Base-by-base conservation (phyloP, 1,140 invertebrate genomes). In the Temnothorax nylanderi region DNA sequence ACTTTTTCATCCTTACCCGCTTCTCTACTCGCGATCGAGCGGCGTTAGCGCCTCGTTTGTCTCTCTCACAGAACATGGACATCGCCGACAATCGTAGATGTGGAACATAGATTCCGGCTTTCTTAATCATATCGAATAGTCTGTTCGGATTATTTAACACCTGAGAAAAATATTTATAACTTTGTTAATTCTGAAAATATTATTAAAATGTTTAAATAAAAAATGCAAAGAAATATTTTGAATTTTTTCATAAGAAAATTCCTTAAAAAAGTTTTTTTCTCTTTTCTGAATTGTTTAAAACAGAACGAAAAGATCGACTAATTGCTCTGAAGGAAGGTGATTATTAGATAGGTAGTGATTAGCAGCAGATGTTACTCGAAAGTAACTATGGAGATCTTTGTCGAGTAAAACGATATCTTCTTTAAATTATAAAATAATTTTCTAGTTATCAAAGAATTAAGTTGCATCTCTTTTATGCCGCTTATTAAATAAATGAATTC, bases 281-380 rank as follows among this genome's bases (percentile, higher is more conserved):
- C 26, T 26, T 26, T 26, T 26, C 26, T 26, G 16, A 37, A 58
- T 75, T 75, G 16, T 58, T 56, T 58, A 11, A 11, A 18, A 49
- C 2, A 18, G 7, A 54, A 26, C 47, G 47, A 3, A 47, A 47
- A 41, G 16, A 71, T 54, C 34, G 26, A 67, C 49, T 89, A 87
- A 85, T 84, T 75, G 67, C 41, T 78, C 85, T 90, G 84, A 78
- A 58, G 54, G 60, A 88, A 86, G 89, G 78, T 88, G 89, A 90
- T 87, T 86, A 90, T 90, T 90, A 90, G 44, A 72, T 58, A 49
- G 41, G 34, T 44, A 56, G 81, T 90, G 88, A 90, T 90, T 90
- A 90, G 77, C 89, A n/a, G 58, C 41, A 77, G 84, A 86, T 81
- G 84, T 89, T 89, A 76, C 56, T 18, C 47, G 34, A 74, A 89